Percentiles rank a stretch among this genome's conserved stretches.
Conservation (phyloP, 2,113 vertebrate species). For the Anser cygnoides region DNA sequence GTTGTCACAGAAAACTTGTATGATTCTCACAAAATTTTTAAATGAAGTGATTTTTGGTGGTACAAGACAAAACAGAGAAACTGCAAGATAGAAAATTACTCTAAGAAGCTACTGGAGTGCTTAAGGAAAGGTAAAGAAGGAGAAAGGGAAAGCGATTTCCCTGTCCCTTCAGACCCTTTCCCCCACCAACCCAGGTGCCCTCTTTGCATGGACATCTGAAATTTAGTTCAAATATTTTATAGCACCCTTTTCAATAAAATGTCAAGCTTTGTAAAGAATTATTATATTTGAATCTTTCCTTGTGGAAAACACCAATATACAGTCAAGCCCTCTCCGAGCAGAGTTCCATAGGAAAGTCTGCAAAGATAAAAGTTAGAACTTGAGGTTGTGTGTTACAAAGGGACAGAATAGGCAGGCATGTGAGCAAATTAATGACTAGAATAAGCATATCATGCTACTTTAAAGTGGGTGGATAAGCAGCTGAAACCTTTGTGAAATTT, state of each 20-base stretch:
- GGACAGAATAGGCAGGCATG: accelerated
- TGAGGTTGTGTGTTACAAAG: background rate
- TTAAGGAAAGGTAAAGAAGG: background rate
- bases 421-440: background rate
- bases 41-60: background rate
- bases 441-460: background rate
- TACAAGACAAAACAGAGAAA: background rate
- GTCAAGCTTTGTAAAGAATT: background rate
- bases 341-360: background rate
- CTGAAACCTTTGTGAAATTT: background rate
- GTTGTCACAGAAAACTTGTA: background rate
- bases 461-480: background rate
- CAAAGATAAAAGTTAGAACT: background rate
- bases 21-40: background rate
- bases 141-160: background rate
- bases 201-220: background rate
- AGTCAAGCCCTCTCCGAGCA: background rate
- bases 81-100: background rate
- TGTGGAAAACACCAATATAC: background rate
- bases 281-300: background rate
- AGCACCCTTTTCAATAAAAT: background rate
- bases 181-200: background rate
- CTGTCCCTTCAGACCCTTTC: background rate
- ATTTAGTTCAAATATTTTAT: background rate
- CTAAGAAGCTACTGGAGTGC: background rate